Percentiles rank a stretch among this genome's conserved stretches.
phyloP scores from a whole-genome alignment of 2,113 vertebrate species.

The Neotragus pygmaeus region DNA sequence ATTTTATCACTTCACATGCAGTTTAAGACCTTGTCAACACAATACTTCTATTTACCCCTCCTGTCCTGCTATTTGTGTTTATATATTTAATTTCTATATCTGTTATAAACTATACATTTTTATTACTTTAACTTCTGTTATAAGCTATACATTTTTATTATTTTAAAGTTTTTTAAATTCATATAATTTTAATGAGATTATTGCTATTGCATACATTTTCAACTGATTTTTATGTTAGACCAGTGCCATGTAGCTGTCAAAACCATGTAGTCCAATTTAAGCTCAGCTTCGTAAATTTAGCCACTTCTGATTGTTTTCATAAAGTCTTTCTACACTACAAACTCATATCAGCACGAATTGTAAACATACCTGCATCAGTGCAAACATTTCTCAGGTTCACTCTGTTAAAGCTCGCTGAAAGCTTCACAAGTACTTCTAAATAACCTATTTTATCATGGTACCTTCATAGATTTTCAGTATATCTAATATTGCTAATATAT shows the following conservation, averaged over 20 bases:
- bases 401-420: conserved; percentile 92
- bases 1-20: background rate
- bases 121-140: background rate
- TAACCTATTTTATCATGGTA: conserved; percentile 90
- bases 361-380: conserved; percentile 92
- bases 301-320: conserved; percentile 88
- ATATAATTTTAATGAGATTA: conserved; percentile 34
- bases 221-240: conserved; percentile 15
- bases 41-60: background rate
- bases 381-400: conserved; percentile 93
- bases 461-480: conserved; percentile 92
- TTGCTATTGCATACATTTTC: background rate
- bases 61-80: background rate
- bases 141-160: background rate
- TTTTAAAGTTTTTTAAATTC: background rate
- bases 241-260: background rate
- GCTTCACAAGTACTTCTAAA: conserved; percentile 89
- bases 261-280: conserved; percentile 85
- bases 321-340: conserved; percentile 86
- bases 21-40: background rate
- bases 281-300: conserved; percentile 84
- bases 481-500: conserved; percentile 83
- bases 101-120: background rate
- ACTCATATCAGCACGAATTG: conserved; percentile 84
- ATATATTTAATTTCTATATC: background rate